Evolutionary conservation across 23 tunicate genomes (phyloP).

Genomic region (Trididemnum clinides): DNA sequence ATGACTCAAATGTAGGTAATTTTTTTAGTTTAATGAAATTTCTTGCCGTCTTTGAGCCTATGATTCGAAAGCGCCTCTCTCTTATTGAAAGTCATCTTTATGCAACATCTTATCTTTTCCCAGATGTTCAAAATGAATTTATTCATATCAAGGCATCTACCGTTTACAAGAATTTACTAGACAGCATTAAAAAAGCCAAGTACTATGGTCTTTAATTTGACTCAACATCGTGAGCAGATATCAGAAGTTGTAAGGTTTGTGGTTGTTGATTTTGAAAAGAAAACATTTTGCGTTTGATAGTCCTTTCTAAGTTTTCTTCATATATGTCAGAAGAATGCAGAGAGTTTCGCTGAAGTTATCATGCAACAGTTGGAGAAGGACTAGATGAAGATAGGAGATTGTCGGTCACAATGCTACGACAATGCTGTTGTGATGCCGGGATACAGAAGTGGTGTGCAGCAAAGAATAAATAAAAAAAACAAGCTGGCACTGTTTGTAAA

Average conservation of each 20-base stretch:
- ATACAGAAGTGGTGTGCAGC: background rate
- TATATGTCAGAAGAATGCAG: no score
- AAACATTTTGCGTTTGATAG: no score
- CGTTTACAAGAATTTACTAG: constrained; percentile 1
- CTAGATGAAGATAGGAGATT: background rate
- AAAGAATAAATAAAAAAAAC: background rate
- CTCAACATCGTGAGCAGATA: background rate
- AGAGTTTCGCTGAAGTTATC: background rate
- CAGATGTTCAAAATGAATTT: background rate
- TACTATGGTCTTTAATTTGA: background rate
- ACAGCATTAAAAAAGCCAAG: background rate
- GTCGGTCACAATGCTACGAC: background rate
- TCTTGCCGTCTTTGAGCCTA: background rate
- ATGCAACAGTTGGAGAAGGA: background rate
- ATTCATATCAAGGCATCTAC: constrained; percentile 9
- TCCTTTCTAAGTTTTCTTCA: no score
- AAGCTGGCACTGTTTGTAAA: background rate
- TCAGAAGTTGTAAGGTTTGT: background rate
- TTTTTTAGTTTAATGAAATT: background rate
- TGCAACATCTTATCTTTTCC: constrained; percentile 2
- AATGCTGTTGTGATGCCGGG: background rate
- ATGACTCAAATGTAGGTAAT: background rate
- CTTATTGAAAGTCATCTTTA: background rate
- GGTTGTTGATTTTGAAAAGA: no score
- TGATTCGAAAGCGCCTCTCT: constrained; percentile 2